A percentile compares a stretch with the other conserved stretches of the same genome.
These are phyloP conservation scores for Drosophila elegans DNA, from an alignment of 1,140 invertebrate genomes.

Conservation along the genomic window DNA sequence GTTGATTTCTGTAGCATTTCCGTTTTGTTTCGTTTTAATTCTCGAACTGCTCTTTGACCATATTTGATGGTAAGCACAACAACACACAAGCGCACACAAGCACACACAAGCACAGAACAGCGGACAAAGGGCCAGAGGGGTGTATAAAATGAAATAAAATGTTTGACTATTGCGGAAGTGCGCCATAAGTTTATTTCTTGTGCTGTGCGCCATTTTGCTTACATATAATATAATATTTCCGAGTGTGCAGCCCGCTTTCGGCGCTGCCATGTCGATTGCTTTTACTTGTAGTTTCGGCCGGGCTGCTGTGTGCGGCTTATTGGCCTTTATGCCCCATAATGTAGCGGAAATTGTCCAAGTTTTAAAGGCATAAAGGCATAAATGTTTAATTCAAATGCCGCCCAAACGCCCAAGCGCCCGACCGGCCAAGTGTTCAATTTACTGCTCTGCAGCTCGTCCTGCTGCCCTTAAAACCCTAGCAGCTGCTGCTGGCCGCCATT, in stretches of 20 bases:
- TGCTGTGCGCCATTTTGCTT: constrained; percentile 76
- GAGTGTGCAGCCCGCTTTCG: constrained; percentile 38
- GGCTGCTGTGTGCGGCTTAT: constrained; percentile 53
- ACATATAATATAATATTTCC: constrained; percentile 40
- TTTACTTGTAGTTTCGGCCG: constrained; percentile 14
- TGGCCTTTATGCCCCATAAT: constrained; percentile 76
- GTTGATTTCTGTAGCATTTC: constrained; percentile 82
- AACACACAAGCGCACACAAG: constrained; percentile 1
- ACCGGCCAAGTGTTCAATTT: constrained; percentile 56
- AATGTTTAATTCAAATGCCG: constrained; percentile 72
- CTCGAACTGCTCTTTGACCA: constrained; percentile 73
- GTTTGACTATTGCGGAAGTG: constrained; percentile 82
- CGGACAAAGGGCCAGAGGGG: constrained; percentile 12
- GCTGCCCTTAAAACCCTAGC: constrained; percentile 7
- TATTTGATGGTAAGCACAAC: constrained; percentile 31
- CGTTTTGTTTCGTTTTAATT: constrained; percentile 82
- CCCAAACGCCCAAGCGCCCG: constrained; percentile 17
- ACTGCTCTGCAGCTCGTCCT: constrained; percentile 35
- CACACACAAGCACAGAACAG: constrained; percentile 8
- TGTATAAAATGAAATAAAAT: constrained; percentile 77
- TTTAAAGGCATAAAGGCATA: constrained; percentile 65
- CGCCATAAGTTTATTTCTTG: constrained; percentile 80
- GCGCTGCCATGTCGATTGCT: constrained; percentile 25
- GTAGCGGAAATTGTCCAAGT: constrained; percentile 80
- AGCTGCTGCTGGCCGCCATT: constrained; percentile 71